Base-by-base conservation (phyloP, 2,113 vertebrate genomes). In the Sceloporus undulatus region DNA sequence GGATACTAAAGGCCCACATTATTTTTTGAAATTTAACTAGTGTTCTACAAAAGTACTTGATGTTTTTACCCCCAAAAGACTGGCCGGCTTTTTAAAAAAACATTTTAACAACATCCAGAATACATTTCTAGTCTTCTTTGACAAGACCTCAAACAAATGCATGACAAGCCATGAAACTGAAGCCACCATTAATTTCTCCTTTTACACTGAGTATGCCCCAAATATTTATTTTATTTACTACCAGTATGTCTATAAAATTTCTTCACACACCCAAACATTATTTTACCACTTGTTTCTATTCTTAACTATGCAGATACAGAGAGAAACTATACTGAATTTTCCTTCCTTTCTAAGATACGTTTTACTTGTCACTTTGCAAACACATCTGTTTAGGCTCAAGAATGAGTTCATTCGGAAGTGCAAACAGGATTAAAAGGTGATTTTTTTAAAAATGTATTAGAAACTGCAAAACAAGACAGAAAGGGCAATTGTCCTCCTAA, bases 401-500 rank as follows among this genome's bases (percentile, higher is more conserved):
- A 42, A 83, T 84, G 77, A 84, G 81, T 84, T 84, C 74, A 78
- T 78, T 59, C 68, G 34, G 14, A 62, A 84, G 25, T 59, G 62
- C 29, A 84, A 88, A 87, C 80, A 87, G 81, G 48, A 84, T 84
- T 78, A 29, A 83, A 25, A 52, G n/a, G 62, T 21, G 14, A 56
- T 70, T 78, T 66, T 70, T 78, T 66, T 40, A 21, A 54, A n/a
- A 34, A 83, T 83, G 78, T 87, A 68, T 80, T 59, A 68, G 80
- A 83, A 84, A 88, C 62, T 54, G 65, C 80, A 83, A 77, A 84
- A 77, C 62, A 19, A 77, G 29, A 54, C 27, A 21, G n/a, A 54
- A 83, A 83, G 73, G 80, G n/a, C 74, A 70, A 78, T 48, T 84
- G 42, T 88, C 34, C 74, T 68, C n/a, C 65, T 84, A 56, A 88